Base-by-base conservation (phyloP, 2,888 invertebrate species). In the Sesamia inferens region DNA sequence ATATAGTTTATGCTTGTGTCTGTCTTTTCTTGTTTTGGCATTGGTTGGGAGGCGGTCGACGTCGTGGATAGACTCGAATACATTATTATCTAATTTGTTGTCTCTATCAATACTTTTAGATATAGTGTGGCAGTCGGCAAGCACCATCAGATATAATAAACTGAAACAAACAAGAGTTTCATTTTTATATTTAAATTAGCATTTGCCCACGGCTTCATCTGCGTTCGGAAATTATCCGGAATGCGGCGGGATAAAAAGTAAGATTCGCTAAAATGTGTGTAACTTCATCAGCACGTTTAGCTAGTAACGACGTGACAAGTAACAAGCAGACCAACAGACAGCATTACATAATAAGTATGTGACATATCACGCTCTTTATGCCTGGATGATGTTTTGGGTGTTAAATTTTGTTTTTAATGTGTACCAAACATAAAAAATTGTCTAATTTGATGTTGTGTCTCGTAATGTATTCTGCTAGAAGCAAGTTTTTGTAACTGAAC, bases 141-240 rank as follows among this genome's bases (percentile, higher is more conserved):
- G 89, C 88, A 93, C 92, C 90, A 94, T 93, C 88, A 94, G 90
- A 92, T 92, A 92, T 92, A 94, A 92, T 92, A 94, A 90, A 93
- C 95, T 95, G 93, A 71, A 90, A 92, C 74, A 85, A 70, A 83
- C 5, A 57, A 16, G 13, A 19, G 11, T 54, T 65, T 65, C 0
- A 39, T 51, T 55, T 31, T 14, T 51, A 64, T n/a, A 48, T 48
- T 47, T 2, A 19, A 24, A 24, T 7, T 19, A 48, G 11, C 0
- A 22, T 47, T 19, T 13, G 7, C 4, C 11, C 13, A 22, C 16
- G 0, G 16, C 0, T 44, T 62, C 16, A 1, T 8, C 42, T 5
- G 16, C 4, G 8, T 44, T 14, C 8, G 14, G 14, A 44, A 57
- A 44, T 42, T 62, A 16, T 22, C 10, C 5, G 16, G 62, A 62